Evolutionary conservation across 2,888 invertebrate genomes (phyloP).

Genomic region (Drosophila mimica): DNA sequence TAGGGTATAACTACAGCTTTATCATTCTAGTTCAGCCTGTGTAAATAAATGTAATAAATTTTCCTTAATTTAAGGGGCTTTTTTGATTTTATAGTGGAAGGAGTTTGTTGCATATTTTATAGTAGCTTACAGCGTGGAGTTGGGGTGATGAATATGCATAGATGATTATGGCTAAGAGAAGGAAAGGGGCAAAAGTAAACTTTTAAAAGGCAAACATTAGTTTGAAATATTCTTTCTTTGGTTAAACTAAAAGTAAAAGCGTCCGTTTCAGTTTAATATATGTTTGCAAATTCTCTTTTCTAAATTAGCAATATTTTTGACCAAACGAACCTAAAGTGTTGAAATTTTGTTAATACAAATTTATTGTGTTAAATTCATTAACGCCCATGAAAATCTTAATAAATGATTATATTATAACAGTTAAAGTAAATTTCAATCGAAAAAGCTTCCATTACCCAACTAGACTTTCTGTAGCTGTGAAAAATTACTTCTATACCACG

Average conservation of each 20-base stretch:
- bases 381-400: conserved; percentile 47
- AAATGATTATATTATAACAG: conserved; percentile 43
- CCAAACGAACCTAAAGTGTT: conserved; percentile 17
- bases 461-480: conserved; percentile 33
- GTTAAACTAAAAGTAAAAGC: not conserved
- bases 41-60: conserved; percentile 29
- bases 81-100: not conserved
- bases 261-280: not conserved
- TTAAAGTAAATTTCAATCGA: conserved; percentile 11
- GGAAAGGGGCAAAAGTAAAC: not conserved
- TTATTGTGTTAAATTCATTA: conserved; percentile 53
- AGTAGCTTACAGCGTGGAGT: not conserved
- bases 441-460: not conserved
- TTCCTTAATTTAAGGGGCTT: conserved; percentile 1
- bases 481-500: conserved; percentile 40
- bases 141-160: not conserved
- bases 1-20: conserved; percentile 4
- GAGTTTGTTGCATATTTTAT: conserved; percentile 17
- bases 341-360: conserved; percentile 42
- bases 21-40: not conserved
- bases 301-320: not conserved
- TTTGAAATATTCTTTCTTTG: not conserved
- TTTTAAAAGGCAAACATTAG: not conserved
- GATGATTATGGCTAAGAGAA: not conserved
- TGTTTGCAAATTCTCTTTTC: conserved; percentile 6